Evolutionary conservation across 1,140 invertebrate species (phyloP), one percentile per base, ranked within the genome.

Genomic region (Leptopilina boulardi): DNA sequence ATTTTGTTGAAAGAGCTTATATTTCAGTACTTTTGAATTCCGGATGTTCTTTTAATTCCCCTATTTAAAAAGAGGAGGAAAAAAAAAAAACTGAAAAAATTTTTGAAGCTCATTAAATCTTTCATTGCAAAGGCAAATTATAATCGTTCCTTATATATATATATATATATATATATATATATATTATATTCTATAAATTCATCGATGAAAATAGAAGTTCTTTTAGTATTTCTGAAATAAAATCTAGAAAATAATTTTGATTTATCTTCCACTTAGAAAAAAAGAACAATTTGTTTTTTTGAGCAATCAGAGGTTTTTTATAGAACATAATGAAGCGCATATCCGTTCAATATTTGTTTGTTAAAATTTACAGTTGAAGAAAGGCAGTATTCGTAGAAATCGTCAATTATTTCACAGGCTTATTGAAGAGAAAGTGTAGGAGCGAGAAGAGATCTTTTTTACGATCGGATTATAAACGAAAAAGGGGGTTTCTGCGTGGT

Each of bases 381-480:
- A 81, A 74, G 80, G 72, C 38, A 80, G 74, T 76, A 82, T 80
- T 78, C 13, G 18, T 41, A 66, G 51, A 38, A 44, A 73, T 71
- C 70, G 70, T 76, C 82, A 83, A 79, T 77, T 85, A 47, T 47
- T 34, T 2, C 15, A 74, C 30, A 70, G 77, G 79, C 82, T 85
- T 79, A 81, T 23, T 23, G 21, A 21, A 59, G 10, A 59, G 71
- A 81, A 80, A 84, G 82, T 79, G 79, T 78, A 74, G 77, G 75
- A 78, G 77, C 56, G 78, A 76, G 56, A 44, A 18, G 77, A 70
- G 83, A 86, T 84, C 80, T 82, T 77, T n/a, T 89, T 88, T 88
- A 89, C 85, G 87, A 88, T 89, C 83, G 83, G 80, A 80, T 38
- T 38, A 38, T 6, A 38, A 8, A 75, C 76, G 79, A 84, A 80